Base-by-base conservation (phyloP, 2,797 vertebrate genomes). In the Neomorphus geoffroyi region DNA sequence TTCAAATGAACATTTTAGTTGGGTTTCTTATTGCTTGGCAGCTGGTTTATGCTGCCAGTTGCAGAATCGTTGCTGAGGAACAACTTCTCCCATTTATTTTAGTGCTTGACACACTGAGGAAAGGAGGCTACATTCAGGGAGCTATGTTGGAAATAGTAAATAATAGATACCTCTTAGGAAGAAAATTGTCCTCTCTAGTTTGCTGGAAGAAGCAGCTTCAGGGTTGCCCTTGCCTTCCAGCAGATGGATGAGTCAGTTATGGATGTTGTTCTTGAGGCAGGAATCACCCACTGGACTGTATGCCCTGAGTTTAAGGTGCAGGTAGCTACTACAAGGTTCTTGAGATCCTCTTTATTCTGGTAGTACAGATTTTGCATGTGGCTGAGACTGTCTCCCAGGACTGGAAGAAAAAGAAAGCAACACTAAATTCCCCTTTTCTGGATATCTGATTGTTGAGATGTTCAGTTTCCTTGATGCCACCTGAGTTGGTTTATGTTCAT, bases 401-500 rank as follows among this genome's bases (percentile, higher is more conserved):
- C 30, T 45, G 70, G 39, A 93, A 77, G 67, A 77, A 41, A 60
- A 67, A 88, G n/a, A 91, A 90, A 74, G 6, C 78, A 62, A 13
- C 24, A 37, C 48, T 54, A 32, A 88, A 67, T 89, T 90, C 88
- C 57, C 94, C 30, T 64, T 90, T 86, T 74, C 74, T 82, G 78
- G 53, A 71, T 94, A 88, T 94, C 83, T 90, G 91, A 93, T 96
- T 93, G 71, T 70, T 78, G 37, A 77, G 92, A 73, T 35, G 45
- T 87, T 94, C 86, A n/a, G 71, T 71, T 96, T 93, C 92, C 93
- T 88, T 95, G 53, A 91, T 93, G 83, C 87, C 86, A 30, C 69
- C 67, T 35, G 74, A 60, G 53, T 72, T 95, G 83, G 92, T 96
- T 95, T 95, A 95, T 94, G 35, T 96, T 97, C 95, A 96, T 50